These are phyloP conservation scores for Nannospalax galili DNA, from an alignment of 2,113 vertebrate genomes.

Conservation along the genomic window DNA sequence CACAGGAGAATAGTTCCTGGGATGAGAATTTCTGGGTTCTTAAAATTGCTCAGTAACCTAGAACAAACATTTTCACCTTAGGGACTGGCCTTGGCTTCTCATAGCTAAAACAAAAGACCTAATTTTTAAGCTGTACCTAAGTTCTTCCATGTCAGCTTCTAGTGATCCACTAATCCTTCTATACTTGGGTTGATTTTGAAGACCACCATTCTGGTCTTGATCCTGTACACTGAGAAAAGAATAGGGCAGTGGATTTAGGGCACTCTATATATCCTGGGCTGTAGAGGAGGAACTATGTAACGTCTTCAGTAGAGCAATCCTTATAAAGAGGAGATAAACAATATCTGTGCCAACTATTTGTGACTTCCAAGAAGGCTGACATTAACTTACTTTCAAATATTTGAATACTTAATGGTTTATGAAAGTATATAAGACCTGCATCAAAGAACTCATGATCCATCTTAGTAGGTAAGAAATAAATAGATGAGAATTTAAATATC, in stretches of 20 bases:
- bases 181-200: background rate
- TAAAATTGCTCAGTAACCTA: background rate
- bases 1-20: background rate
- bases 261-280: background rate
- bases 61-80: conserved; percentile 5
- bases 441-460: conserved; percentile 3
- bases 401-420: background rate
- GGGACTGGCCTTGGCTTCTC: background rate
- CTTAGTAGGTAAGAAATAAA: conserved; percentile 24
- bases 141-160: background rate
- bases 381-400: background rate
- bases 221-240: background rate
- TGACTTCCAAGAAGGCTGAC: background rate
- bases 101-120: background rate
- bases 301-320: background rate
- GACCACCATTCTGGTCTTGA: background rate
- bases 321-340: background rate
- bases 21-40: background rate
- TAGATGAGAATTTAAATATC: conserved; percentile 24
- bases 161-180: background rate
- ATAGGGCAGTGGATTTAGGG: background rate
- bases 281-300: background rate
- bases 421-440: background rate
- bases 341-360: background rate
- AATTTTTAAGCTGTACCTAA: background rate